These are phyloP conservation scores for Chelon labrosus DNA, from an alignment of 2,797 vertebrate species.

Conservation along the genomic window DNA sequence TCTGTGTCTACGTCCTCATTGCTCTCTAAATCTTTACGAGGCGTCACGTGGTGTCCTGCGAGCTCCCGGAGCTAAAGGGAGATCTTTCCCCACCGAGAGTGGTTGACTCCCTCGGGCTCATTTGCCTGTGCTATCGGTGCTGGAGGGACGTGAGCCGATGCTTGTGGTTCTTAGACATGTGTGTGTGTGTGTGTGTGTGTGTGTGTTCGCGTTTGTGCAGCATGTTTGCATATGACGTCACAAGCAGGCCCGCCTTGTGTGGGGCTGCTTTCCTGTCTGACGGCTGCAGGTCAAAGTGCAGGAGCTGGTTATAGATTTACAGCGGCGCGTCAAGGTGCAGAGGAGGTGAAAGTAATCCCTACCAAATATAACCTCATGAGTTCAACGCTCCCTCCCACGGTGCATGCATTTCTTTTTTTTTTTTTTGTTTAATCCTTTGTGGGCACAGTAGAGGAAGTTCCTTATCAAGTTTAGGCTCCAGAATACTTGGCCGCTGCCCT, in stretches of 20 bases:
- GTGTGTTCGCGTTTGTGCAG: not conserved
- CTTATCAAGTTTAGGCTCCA: conserved; percentile 23
- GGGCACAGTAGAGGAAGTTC: conserved; percentile 36
- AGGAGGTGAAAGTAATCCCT: not conserved
- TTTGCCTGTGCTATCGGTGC: conserved; percentile 53
- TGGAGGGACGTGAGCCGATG: conserved; percentile 7
- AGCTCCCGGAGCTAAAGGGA: no score
- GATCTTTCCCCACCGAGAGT: no score
- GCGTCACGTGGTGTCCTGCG: not conserved
- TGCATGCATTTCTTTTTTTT: no score
- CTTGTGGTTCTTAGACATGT: conserved; percentile 8
- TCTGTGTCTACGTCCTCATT: not conserved
- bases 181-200: no score
- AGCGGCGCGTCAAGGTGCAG: not conserved
- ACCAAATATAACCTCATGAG: not conserved
- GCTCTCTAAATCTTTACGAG: not conserved
- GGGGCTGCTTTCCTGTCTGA: conserved; percentile 5
- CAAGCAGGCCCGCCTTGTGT: conserved; percentile 17
- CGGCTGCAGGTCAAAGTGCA: conserved; percentile 26
- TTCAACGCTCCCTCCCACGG: no score
- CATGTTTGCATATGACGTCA: conserved; percentile 42
- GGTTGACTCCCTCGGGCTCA: conserved; percentile 34
- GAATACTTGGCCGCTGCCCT: conserved; percentile 22
- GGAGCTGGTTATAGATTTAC: not conserved
- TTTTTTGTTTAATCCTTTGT: conserved; percentile 1